phyloP scores from a whole-genome alignment of 2,888 invertebrate species.

The Patella pellucida region DNA sequence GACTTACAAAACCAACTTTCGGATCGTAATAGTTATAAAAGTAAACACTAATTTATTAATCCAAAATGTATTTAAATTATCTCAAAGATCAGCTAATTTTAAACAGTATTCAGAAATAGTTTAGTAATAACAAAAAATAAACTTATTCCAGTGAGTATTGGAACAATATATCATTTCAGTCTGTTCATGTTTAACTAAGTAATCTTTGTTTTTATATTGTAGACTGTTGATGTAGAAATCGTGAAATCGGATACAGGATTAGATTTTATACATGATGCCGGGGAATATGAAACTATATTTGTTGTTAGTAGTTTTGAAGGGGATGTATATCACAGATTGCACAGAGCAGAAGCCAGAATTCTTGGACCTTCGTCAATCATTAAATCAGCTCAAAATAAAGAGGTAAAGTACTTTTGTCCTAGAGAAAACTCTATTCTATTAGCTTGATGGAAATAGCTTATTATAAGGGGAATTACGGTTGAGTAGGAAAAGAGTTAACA shows the following conservation, averaged over 20 bases:
- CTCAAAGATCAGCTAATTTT: no score
- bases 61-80: no score
- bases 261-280: slow-evolving; percentile 67
- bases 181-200: no score
- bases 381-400: slow-evolving; percentile 59
- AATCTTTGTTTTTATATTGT: slow-evolving; percentile 7
- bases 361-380: slow-evolving; percentile 70
- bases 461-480: not conserved
- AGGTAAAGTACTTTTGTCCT: slow-evolving; percentile 69
- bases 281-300: slow-evolving; percentile 77
- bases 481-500: no score
- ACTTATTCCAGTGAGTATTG: not conserved
- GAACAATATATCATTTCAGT: no score
- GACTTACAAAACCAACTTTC: no score
- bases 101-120: no score
- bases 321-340: slow-evolving; percentile 79
- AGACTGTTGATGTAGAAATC: slow-evolving; percentile 45
- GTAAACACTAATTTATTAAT: no score
- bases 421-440: no score
- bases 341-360: slow-evolving; percentile 64
- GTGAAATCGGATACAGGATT: slow-evolving; percentile 61
- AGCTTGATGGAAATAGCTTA: no score
- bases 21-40: no score
- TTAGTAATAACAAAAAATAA: not conserved
- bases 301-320: slow-evolving; percentile 83